Base-by-base conservation (phyloP, 2,888 invertebrate species). In the Tiliacea citrago region DNA sequence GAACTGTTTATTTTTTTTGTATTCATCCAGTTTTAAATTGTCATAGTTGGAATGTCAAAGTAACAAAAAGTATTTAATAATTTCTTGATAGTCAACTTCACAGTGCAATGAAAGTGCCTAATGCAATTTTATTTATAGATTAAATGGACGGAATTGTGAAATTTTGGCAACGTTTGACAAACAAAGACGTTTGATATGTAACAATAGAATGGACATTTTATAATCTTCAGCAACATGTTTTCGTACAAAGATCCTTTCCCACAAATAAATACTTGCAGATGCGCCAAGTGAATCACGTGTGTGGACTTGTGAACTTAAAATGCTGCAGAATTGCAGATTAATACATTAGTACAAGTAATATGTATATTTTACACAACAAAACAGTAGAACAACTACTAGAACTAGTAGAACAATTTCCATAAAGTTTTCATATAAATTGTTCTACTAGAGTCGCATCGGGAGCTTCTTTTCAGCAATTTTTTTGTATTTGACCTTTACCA, bases 241-340 rank as follows among this genome's bases (percentile, higher is more conserved):
- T 80, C 29, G 29, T 45, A 49, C 24, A 47, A 39, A 49, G 42
- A 72, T 68, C 16, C 72, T 77, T 73, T 71, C 73, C 39, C 81
- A 76, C 75, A 62, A 75, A 39, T 82, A 83, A 77, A 84, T 87
- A 88, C 76, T 88, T 83, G 81, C 82, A 77, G 66, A 69, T 78
- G 84, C 83, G 87, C 90, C 90, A 86, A 83, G 61, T 68, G 61
- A 73, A 72, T 75, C 84, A 84, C 79, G 75, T 79, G 79, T 79
- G 68, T 71, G 39, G 58, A 82, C 77, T 66, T 68, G 29, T 71
- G 68, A 63, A 78, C 71, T 68, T 71, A 49, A 66, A 74, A 71
- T 71, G 42, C 51, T 69, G 35, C 57, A 69, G 29, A 78, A 49
- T 66, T 68, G 49, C 60, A 69, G 21, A 78, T 62, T 66, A 49